These are phyloP conservation scores for Lepidurus packardi DNA, from an alignment of 1,140 invertebrate genomes.

Conservation along the genomic window DNA sequence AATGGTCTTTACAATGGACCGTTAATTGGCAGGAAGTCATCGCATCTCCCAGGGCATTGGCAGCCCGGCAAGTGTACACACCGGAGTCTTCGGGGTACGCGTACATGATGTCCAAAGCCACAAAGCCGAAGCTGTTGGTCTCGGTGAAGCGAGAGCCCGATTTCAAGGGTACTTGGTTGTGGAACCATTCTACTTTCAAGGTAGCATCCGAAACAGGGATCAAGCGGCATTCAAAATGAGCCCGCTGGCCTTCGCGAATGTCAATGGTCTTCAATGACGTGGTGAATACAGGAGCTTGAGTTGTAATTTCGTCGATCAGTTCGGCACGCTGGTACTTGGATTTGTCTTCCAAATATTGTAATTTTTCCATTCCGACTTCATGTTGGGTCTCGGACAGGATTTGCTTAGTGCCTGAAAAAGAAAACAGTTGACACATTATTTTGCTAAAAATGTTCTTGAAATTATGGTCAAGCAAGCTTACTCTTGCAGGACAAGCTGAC, in stretches of 20 bases:
- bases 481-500: constrained; percentile 58
- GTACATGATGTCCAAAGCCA: constrained; percentile 85
- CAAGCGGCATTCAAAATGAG: constrained; percentile 91
- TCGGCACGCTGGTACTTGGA: constrained; percentile 67
- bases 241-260: constrained; percentile 89
- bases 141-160: constrained; percentile 82
- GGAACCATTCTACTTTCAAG: constrained; percentile 97
- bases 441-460: background rate
- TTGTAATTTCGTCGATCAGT: constrained; percentile 70
- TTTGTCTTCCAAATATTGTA: constrained; percentile 77
- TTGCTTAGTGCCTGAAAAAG: constrained; percentile 50
- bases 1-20: constrained; percentile 57
- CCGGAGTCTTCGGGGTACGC: constrained; percentile 86
- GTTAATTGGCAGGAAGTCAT: constrained; percentile 70
- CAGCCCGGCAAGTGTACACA: constrained; percentile 81
- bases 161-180: constrained; percentile 81
- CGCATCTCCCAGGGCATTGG: constrained; percentile 77
- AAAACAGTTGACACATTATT: background rate
- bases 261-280: constrained; percentile 82
- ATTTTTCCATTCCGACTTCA: constrained; percentile 74
- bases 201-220: constrained; percentile 93
- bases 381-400: constrained; percentile 78
- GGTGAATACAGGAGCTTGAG: constrained; percentile 84
- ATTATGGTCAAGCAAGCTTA: background rate
- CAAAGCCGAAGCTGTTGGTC: constrained; percentile 90